phyloP scores from a whole-genome alignment of 2,113 vertebrate genomes.

The Ginglymostoma cirratum region DNA sequence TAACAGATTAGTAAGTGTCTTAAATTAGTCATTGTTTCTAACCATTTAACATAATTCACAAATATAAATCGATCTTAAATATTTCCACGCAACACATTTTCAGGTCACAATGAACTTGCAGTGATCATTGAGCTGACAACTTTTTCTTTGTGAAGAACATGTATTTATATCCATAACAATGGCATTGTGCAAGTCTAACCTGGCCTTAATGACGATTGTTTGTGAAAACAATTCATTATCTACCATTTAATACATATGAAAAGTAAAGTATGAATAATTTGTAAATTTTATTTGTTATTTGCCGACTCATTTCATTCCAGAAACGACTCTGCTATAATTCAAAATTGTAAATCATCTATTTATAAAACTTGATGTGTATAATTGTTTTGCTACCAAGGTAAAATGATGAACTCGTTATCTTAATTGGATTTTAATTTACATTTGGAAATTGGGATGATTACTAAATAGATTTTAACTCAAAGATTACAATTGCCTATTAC shows the following conservation, averaged over 20 bases:
- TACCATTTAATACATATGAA: not conserved
- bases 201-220: not conserved
- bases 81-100: not conserved
- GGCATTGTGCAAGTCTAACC: not conserved
- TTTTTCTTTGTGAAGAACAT: not conserved
- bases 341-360: conserved; percentile 18
- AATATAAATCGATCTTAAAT: not conserved
- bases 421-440: conserved; percentile 28
- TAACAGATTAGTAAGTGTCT: not conserved
- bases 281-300: conserved; percentile 5
- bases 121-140: not conserved
- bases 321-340: not conserved
- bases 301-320: conserved; percentile 1
- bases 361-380: conserved; percentile 20
- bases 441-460: conserved; percentile 1
- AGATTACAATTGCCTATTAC: not conserved
- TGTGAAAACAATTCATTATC: not conserved
- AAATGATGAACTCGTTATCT: conserved; percentile 18
- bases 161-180: not conserved
- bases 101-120: not conserved
- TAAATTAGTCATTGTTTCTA: not conserved
- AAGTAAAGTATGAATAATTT: not conserved
- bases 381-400: not conserved
- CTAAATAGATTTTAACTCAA: not conserved
- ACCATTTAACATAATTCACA: not conserved